Percentiles rank a stretch among this genome's conserved stretches.
phyloP scores from a whole-genome alignment of 2,888 invertebrate genomes.

The Yponomeuta evonymella region DNA sequence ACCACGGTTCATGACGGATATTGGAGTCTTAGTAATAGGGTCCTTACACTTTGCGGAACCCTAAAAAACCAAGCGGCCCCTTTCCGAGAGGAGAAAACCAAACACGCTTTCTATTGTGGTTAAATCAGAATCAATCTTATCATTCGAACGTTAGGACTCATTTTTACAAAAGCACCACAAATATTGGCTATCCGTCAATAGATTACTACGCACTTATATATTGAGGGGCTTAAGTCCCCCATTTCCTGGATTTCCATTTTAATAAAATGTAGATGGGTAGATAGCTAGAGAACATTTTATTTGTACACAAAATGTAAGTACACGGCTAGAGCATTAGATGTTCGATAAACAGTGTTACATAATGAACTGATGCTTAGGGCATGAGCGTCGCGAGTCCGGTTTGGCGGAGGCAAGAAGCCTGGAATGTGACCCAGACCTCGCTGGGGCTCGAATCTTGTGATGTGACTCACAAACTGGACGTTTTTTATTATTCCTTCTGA shows the following conservation, averaged over 20 bases:
- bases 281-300: not conserved
- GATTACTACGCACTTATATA: not conserved
- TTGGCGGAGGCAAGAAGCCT: conserved; percentile 32
- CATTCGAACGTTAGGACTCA: not conserved
- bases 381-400: conserved; percentile 32
- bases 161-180: not conserved
- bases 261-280: not conserved
- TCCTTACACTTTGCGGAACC: too few species aligned
- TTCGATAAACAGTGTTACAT: conserved; percentile 5
- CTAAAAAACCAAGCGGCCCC: conserved; percentile 31
- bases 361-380: conserved; percentile 5
- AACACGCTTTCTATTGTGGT: not conserved
- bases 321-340: not conserved
- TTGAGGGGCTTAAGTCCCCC: not conserved
- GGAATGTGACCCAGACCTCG: conserved; percentile 73
- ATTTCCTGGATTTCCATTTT: conserved; percentile 1
- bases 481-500: conserved; percentile 30
- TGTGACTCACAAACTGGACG: conserved; percentile 40
- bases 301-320: not conserved
- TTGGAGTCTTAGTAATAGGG: too few species aligned
- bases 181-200: conserved; percentile 5
- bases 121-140: not conserved
- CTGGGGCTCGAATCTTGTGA: conserved; percentile 56
- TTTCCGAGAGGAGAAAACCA: conserved; percentile 24
- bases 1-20: too few species aligned